These are phyloP conservation scores for Bergia sp. DNA, from an alignment of 92 coral and sea anemone species.

Conservation along the genomic window DNA sequence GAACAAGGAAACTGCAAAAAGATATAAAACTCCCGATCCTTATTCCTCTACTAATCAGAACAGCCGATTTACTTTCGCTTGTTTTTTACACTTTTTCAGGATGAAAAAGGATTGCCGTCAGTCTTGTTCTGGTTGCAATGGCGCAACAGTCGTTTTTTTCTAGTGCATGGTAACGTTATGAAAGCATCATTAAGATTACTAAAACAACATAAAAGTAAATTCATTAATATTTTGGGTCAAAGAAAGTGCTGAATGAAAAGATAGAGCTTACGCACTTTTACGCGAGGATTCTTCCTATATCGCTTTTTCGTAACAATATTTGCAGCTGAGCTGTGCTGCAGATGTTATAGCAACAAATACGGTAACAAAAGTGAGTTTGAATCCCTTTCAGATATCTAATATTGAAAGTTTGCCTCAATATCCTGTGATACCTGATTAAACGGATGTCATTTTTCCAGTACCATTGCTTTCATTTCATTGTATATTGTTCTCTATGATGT, in stretches of 20 bases:
- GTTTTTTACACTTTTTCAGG: not conserved
- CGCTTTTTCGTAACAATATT: no score
- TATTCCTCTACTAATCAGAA: not conserved
- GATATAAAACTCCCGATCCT: not conserved
- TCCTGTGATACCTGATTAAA: not conserved
- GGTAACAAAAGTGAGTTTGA: no score
- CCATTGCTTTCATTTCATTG: not conserved
- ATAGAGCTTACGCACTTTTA: not conserved
- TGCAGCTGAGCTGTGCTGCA: no score
- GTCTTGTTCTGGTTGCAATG: not conserved
- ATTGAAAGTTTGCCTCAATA: no score
- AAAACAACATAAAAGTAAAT: not conserved
- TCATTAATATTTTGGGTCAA: not conserved
- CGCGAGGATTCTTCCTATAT: no score
- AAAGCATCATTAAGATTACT: not conserved
- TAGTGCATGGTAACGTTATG: not conserved
- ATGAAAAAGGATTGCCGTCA: slow-evolving; percentile 8
- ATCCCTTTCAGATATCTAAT: not conserved
- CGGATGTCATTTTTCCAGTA: not conserved
- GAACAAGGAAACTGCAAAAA: not conserved
- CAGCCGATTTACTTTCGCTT: not conserved
- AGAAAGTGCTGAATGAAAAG: not conserved
- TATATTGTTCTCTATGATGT: not conserved
- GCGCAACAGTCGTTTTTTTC: not conserved
- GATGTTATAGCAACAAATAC: no score